These are phyloP conservation scores for Drosophila littoralis DNA, from an alignment of 1,140 invertebrate genomes.

Conservation along the genomic window DNA sequence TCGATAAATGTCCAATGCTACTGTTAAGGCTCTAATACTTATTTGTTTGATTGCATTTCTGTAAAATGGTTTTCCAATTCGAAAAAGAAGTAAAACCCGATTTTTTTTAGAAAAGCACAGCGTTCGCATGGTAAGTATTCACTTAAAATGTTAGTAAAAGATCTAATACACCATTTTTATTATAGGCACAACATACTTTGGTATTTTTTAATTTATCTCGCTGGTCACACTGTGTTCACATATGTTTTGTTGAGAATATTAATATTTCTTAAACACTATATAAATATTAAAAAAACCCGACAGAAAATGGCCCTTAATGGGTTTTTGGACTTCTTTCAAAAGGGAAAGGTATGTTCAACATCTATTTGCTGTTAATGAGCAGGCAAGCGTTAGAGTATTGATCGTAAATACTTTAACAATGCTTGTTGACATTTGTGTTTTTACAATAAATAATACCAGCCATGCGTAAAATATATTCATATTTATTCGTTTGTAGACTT, in stretches of 20 bases:
- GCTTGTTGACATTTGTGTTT: not conserved
- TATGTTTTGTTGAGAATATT: constrained; percentile 26
- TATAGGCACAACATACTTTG: not conserved
- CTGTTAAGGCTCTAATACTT: not conserved
- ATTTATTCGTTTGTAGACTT: constrained; percentile 88
- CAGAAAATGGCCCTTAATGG: constrained; percentile 87
- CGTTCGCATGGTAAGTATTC: too few species aligned
- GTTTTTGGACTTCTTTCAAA: constrained; percentile 93
- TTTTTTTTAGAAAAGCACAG: too few species aligned
- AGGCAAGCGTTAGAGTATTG: not conserved
- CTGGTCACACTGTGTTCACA: constrained; percentile 32
- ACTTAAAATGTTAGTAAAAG: not conserved
- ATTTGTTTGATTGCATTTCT: not conserved
- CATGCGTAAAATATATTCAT: constrained; percentile 4
- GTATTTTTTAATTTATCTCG: constrained; percentile 14
- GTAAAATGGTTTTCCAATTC: not conserved
- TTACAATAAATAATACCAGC: not conserved
- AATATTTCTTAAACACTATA: constrained; percentile 13
- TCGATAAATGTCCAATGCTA: not conserved
- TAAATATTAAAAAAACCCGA: constrained; percentile 18
- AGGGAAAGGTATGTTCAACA: constrained; percentile 88
- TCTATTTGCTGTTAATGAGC: not conserved
- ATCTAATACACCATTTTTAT: not conserved
- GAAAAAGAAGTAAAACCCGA: too few species aligned
- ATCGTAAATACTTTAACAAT: not conserved